These are phyloP conservation scores for Cheilinus undulatus DNA, from an alignment of 2,113 vertebrate species.

Conservation along the genomic window DNA sequence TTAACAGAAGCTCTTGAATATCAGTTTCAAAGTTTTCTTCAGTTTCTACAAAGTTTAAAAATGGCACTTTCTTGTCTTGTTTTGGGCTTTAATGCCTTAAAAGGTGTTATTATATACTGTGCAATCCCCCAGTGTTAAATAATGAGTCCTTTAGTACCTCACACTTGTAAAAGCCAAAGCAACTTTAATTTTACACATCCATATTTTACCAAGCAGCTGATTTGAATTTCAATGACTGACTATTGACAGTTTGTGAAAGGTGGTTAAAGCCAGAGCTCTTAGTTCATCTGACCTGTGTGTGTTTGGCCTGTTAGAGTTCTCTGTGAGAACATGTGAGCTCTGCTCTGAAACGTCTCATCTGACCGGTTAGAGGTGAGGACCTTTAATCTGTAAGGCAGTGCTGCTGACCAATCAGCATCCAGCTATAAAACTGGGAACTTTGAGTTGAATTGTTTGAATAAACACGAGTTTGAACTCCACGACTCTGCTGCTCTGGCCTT, in stretches of 20 bases:
- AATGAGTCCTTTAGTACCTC: too few relatives aligned
- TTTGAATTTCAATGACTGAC: background rate
- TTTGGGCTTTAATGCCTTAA: too few relatives aligned
- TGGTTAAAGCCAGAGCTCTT: background rate
- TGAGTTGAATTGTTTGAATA: background rate
- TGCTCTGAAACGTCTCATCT: background rate
- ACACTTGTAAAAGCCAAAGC: too few relatives aligned
- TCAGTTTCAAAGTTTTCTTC: too few relatives aligned
- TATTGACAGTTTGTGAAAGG: background rate
- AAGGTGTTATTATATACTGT: too few relatives aligned
- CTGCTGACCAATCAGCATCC: background rate
- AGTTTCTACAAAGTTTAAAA: too few relatives aligned
- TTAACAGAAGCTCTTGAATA: too few relatives aligned
- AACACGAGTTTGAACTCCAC: background rate
- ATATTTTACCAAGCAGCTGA: background rate
- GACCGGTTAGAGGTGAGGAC: background rate
- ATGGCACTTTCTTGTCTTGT: too few relatives aligned
- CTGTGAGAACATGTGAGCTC: slow-evolving; percentile 7
- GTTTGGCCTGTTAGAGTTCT: background rate
- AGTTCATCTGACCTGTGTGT: background rate
- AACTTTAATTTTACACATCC: too few relatives aligned
- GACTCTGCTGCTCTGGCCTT: background rate
- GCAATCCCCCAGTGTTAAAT: too few relatives aligned
- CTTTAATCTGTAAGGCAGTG: background rate
- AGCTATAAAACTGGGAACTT: background rate